Percentiles rank a stretch among this genome's conserved stretches.
These are phyloP conservation scores for Ormyrus labotus DNA, from an alignment of 2,888 invertebrate genomes.

Conservation along the genomic window DNA sequence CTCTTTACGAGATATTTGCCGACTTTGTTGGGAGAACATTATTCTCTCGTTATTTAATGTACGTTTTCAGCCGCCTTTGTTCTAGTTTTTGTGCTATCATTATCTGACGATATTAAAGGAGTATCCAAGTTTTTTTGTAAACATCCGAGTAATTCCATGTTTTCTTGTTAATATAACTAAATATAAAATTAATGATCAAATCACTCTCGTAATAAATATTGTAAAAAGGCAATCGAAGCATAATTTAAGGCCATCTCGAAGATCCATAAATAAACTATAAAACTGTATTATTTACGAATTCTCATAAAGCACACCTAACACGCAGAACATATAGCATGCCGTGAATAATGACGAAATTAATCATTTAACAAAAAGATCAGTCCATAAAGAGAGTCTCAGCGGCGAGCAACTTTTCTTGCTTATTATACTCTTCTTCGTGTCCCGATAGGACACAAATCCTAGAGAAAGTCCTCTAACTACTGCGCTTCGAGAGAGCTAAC, in stretches of 20 bases:
- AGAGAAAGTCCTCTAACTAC: conserved; percentile 64
- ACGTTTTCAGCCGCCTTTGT: no score
- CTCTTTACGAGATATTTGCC: not conserved
- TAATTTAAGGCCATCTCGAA: conserved; percentile 23
- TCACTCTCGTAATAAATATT: no score
- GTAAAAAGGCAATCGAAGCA: not conserved
- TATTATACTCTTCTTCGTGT: not conserved
- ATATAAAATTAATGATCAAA: no score
- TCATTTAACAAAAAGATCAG: conserved; percentile 36
- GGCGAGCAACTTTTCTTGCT: conserved; percentile 24
- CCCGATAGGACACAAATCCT: conserved; percentile 47
- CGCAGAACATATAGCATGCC: not conserved
- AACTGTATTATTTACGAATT: conserved; percentile 24
- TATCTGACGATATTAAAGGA: no score
- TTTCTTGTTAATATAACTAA: not conserved
- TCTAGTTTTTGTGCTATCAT: no score
- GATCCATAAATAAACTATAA: conserved; percentile 26
- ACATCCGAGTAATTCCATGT: not conserved
- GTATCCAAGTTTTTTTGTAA: no score
- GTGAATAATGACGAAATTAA: conserved; percentile 46
- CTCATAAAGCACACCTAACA: conserved; percentile 6
- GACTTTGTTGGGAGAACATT: no score
- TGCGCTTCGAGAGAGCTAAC: conserved; percentile 67
- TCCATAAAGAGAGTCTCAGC: conserved; percentile 12
- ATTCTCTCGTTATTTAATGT: no score